Percentiles rank a stretch among this genome's conserved stretches.
Evolutionary conservation across 2,113 vertebrate species (phyloP).

Genomic region (Leucopsar rothschildi): DNA sequence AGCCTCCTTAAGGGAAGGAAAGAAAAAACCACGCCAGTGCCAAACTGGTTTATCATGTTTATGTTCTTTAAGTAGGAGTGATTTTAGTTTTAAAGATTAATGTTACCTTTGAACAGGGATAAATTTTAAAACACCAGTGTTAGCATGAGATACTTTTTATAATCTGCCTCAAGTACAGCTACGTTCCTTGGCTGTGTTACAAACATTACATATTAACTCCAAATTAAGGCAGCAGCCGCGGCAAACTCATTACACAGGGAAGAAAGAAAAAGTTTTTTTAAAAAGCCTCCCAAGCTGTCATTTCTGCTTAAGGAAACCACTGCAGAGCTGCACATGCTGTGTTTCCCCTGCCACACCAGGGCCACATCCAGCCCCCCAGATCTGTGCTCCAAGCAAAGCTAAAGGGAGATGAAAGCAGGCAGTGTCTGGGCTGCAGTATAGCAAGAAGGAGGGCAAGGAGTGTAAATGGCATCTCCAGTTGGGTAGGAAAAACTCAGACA

Average conservation of each 20-base stretch:
- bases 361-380: not conserved
- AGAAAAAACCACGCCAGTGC: not conserved
- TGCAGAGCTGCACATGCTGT: not conserved
- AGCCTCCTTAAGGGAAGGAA: constrained; percentile 27
- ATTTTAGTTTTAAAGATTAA: constrained; percentile 54
- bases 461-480: not conserved
- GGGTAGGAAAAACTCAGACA: not conserved
- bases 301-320: constrained; percentile 33
- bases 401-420: not conserved
- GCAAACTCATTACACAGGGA: constrained; percentile 34
- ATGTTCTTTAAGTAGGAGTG: constrained; percentile 38
- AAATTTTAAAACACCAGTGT: constrained; percentile 34
- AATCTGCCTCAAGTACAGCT: constrained; percentile 27
- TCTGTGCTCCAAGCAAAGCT: not conserved
- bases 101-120: constrained; percentile 58
- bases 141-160: constrained; percentile 43
- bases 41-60: constrained; percentile 60
- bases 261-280: not conserved
- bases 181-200: constrained; percentile 31
- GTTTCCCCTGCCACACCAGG: not conserved
- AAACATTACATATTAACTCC: constrained; percentile 62
- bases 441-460: not conserved
- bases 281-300: not conserved
- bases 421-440: not conserved
- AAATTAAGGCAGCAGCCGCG: constrained; percentile 58